Base-by-base conservation (phyloP, 2,888 invertebrate genomes). In the Silvanus unidentatus region DNA sequence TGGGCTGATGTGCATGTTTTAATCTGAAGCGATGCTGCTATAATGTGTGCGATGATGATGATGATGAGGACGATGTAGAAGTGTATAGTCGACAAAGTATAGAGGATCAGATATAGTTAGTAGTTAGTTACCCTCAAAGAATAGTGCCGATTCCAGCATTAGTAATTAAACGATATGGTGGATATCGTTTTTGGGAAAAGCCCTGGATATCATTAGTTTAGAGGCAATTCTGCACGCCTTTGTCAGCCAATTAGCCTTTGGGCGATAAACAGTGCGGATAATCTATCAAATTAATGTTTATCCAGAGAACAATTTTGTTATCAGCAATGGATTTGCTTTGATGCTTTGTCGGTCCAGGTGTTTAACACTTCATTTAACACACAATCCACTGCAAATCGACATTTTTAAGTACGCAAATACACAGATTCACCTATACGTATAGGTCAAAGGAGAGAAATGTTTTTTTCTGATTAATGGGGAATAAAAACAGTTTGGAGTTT, bases 221-320 rank as follows among this genome's bases (percentile, higher is more conserved):
- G 56, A 56, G 55, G 56, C 55, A 54, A 48, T 52, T 53, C 48
- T 43, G 35, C 49, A 44, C 39, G 53, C 58, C 63, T 65, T 65
- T 65, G 65, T 64, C 60, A 58, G 60, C 63, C 65, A 67, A 67
- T 67, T 67, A 66, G 52, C 53, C 55, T 55, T 69, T 69, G 68
- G 60, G 65, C 63, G 69, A 69, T 69, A 68, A 70, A 69, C 70
- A 68, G 67, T 55, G 66, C 65, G 69, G 65, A 69, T 70, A 69
- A 69, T 69, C 68, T 69, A 66, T 66, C 68, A 64, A 66, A 68
- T 68, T 68, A 67, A 60, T 60, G 62, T 62, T 63, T 62, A 61
- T 63, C 58, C 60, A 47, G 59, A 60, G 59, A 60, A 60, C 57
- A 59, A 60, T 59, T 58, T 57, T 22, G 58, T 57, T 59, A 59